Conservation (phyloP, 2,113 vertebrate species). For the Gambusia holbrooki region DNA sequence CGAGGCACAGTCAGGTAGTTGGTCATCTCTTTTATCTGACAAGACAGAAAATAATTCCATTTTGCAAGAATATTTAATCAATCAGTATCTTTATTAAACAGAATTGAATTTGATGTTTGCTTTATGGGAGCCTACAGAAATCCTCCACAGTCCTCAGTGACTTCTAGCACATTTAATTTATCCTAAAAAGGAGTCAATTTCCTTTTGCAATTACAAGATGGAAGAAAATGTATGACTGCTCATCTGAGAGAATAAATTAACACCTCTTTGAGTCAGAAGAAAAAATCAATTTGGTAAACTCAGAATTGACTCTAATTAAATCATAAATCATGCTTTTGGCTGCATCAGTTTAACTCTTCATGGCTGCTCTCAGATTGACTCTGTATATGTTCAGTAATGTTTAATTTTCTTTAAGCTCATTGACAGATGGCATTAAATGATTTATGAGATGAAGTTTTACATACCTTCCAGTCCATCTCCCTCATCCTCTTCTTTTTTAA, state of each 20-base stretch:
- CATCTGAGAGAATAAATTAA: slow-evolving; percentile 37
- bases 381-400: not conserved
- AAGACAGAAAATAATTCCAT: not conserved
- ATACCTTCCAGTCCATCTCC: slow-evolving; percentile 86
- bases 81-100: slow-evolving; percentile 24
- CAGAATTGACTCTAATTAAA: slow-evolving; percentile 49
- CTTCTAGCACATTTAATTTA: slow-evolving; percentile 33
- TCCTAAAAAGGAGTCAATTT: slow-evolving; percentile 30
- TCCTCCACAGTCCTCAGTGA: slow-evolving; percentile 7
- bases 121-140: slow-evolving; percentile 26
- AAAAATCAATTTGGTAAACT: slow-evolving; percentile 24
- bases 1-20: slow-evolving; percentile 94
- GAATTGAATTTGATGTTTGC: slow-evolving; percentile 21
- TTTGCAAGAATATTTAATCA: not conserved
- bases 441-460: not conserved
- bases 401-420: not conserved
- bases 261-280: slow-evolving; percentile 40
- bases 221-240: slow-evolving; percentile 16
- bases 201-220: slow-evolving; percentile 51
- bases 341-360: slow-evolving; percentile 11
- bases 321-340: slow-evolving; percentile 31
- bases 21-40: slow-evolving; percentile 82
- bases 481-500: slow-evolving; percentile 87
- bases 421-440: accelerated
- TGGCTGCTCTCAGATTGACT: not conserved